phyloP scores from a whole-genome alignment of 2,797 vertebrate species.

The Pelodytes ibericus region DNA sequence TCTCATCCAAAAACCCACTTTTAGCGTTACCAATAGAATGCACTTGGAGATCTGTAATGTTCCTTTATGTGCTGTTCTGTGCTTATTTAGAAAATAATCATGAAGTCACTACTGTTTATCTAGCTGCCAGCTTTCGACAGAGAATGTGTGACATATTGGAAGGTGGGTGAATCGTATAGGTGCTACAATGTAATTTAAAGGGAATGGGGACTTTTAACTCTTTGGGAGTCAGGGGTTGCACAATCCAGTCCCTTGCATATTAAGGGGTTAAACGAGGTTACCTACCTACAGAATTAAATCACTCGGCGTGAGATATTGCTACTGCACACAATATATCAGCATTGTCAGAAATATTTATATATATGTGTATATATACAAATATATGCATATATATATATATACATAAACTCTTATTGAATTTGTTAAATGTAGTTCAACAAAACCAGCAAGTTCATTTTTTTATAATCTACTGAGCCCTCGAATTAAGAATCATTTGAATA shows the following conservation, averaged over 20 bases:
- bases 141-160: neutral
- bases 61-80: slow-evolving; percentile 19
- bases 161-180: slow-evolving; percentile 5
- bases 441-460: slow-evolving; percentile 46
- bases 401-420: slow-evolving; percentile 11
- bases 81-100: neutral
- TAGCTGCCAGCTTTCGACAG: neutral
- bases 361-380: slow-evolving; percentile 26
- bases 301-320: neutral
- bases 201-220: neutral
- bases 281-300: neutral
- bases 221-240: neutral
- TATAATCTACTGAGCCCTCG: slow-evolving; percentile 35
- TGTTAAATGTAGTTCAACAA: neutral
- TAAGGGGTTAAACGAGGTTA: neutral
- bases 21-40: slow-evolving; percentile 23
- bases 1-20: neutral
- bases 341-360: slow-evolving; percentile 26
- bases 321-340: slow-evolving; percentile 26
- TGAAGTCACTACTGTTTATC: slow-evolving; percentile 15
- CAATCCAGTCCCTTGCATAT: neutral
- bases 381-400: slow-evolving; percentile 37
- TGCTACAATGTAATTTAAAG: neutral
- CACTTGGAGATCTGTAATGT: slow-evolving; percentile 14
- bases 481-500: slow-evolving; percentile 1